Evolutionary conservation across 1,140 invertebrate genomes (phyloP), one percentile per base, ranked within the genome.

Genomic region (Daktulosphaira vitifoliae): DNA sequence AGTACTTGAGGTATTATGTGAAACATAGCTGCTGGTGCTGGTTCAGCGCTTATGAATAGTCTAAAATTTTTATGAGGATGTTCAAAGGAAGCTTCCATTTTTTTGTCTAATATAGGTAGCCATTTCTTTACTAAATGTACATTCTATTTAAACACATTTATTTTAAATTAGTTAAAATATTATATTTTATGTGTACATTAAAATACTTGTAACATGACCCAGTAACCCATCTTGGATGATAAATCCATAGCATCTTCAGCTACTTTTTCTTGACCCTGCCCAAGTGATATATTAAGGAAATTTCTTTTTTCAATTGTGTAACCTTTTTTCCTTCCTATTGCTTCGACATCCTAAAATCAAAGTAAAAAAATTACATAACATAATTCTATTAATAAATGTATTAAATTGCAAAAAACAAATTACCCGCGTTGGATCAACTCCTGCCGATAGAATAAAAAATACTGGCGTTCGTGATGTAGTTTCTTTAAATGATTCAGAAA

Each of bases 361-460:
- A 15, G 50, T 5, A 8, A 7, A 7, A 15, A 22, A 23, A 7
- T 23, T 5, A 23, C 16, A 15, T 53, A 48, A 48, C 7, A 22
- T 48, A 5, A 22, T n/a, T n/a, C n/a, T n/a, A n/a, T n/a, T n/a
- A n/a, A n/a, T n/a, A n/a, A n/a, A n/a, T n/a, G n/a, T n/a, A n/a
- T n/a, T n/a, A n/a, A n/a, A n/a, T 16, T n/a, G n/a, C 4, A 16
- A 4, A 22, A 48, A n/a, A 22, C 22, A 29, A 39, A 22, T 29
- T 75, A 80, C 80, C 73, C 93, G 92, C 0, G 96, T 75, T 0
- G 93, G 93, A 78, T 97, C 90, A 0, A 96, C 93, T 66, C 94
- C 94, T 11, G 93, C 88, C 0, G 92, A 96, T 15, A 98, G 77
- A 68, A 97, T 95, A 74, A 97, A 98, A 77, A 96, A 96, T 46